A percentile compares a stretch with the other conserved stretches of the same genome.
Conservation (phyloP, 2,888 invertebrate species). For the Lycophotia porphyrea region DNA sequence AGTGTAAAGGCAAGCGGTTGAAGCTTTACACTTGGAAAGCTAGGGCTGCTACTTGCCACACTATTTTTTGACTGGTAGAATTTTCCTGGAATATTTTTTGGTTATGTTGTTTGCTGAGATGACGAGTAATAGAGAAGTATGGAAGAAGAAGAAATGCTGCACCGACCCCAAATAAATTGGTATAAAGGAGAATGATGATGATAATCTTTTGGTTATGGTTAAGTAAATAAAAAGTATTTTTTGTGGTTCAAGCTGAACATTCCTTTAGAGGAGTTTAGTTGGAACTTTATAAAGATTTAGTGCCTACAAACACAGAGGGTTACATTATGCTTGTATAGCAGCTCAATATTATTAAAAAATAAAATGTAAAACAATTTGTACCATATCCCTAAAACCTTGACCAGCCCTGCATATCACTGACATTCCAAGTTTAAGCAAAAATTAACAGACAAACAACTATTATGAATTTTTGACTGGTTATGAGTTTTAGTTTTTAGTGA, state of each 20-base stretch:
- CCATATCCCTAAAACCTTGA: not conserved
- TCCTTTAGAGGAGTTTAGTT: too few species aligned
- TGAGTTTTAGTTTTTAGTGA: not conserved
- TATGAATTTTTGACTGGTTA: not conserved
- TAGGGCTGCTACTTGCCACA: slow-evolving; percentile 50
- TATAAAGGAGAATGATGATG: too few species aligned
- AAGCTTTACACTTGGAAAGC: slow-evolving; percentile 59
- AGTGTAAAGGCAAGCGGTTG: slow-evolving; percentile 73
- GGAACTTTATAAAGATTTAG: too few species aligned
- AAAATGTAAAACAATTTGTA: not conserved
- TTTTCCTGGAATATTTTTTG: not conserved
- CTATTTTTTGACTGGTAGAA: not conserved
- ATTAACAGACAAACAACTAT: not conserved
- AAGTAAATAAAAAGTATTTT: too few species aligned
- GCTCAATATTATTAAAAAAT: too few species aligned
- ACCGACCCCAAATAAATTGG: too few species aligned
- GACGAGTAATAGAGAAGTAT: too few species aligned
- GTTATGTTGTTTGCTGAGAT: too few species aligned
- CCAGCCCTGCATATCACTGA: not conserved
- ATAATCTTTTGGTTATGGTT: too few species aligned
- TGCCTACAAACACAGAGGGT: too few species aligned
- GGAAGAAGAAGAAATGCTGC: too few species aligned
- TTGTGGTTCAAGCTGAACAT: not conserved
- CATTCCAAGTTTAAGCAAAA: not conserved
- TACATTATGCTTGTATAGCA: not conserved